phyloP scores from a whole-genome alignment of 2,797 vertebrate genomes.

The Emys orbicularis region DNA sequence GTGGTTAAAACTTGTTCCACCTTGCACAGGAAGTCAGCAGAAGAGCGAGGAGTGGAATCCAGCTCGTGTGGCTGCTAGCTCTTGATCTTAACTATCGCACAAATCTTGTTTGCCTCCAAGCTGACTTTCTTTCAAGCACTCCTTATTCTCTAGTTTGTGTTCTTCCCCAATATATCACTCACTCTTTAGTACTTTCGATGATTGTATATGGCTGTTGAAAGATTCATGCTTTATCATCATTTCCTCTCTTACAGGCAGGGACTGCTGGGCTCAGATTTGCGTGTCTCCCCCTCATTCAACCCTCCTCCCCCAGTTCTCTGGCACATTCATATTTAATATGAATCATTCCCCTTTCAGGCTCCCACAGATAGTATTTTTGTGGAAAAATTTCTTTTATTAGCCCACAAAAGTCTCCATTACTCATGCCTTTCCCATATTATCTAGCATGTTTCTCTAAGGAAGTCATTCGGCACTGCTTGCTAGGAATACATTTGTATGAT shows the following conservation, averaged over 20 bases:
- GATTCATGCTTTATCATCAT: background rate
- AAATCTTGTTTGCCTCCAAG: background rate
- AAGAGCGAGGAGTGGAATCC: background rate
- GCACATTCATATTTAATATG: constrained; percentile 57
- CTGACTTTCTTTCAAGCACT: background rate
- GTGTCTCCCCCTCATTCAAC: background rate
- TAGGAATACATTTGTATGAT: constrained; percentile 59
- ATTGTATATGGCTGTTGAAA: background rate
- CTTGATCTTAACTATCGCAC: constrained; percentile 44
- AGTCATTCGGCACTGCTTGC: constrained; percentile 51
- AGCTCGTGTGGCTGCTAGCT: background rate
- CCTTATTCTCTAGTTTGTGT: constrained; percentile 1
- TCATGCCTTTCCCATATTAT: constrained; percentile 68
- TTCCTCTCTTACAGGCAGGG: background rate
- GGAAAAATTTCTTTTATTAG: constrained; percentile 68
- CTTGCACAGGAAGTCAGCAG: constrained; percentile 12
- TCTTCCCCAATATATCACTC: constrained; percentile 47
- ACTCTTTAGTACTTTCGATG: background rate
- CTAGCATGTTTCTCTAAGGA: constrained; percentile 60
- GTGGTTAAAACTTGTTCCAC: constrained; percentile 27
- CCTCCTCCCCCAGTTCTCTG: constrained; percentile 35
- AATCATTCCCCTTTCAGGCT: constrained; percentile 69
- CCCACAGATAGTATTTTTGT: constrained; percentile 62
- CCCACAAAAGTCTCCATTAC: constrained; percentile 68
- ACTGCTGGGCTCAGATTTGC: background rate